Evolutionary conservation across 1,140 invertebrate species (phyloP), one percentile per base, ranked within the genome.

Genomic region (Piezodorus guildinii): DNA sequence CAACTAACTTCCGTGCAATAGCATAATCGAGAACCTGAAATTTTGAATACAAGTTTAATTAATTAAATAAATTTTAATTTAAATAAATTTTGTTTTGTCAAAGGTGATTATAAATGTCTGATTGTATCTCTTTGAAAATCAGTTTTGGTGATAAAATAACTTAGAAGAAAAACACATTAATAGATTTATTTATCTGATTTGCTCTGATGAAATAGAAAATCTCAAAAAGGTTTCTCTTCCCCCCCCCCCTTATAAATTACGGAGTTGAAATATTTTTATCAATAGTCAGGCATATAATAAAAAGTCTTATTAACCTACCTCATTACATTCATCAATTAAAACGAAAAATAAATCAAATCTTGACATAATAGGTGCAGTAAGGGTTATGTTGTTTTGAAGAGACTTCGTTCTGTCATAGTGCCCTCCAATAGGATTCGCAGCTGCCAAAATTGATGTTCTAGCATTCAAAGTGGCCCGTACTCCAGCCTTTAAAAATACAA

Each of bases 261-360:
- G n/a, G n/a, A n/a, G n/a, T n/a, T n/a, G n/a, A n/a, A n/a, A n/a
- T n/a, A n/a, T n/a, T n/a, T n/a, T n/a, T n/a, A n/a, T n/a, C n/a
- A n/a, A n/a, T n/a, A n/a, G n/a, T n/a, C n/a, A n/a, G n/a, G n/a
- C n/a, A n/a, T n/a, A n/a, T n/a, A n/a, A n/a, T n/a, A n/a, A n/a
- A n/a, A n/a, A n/a, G n/a, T n/a, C n/a, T n/a, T n/a, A n/a, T n/a
- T n/a, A n/a, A 62, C 45, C 73, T 69, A 93, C 85, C 77, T 96
- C 92, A 74, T 94, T 96, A 70, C 90, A 91, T 73, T 97, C 93
- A 75, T 97, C 94, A 5, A 98, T 88, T 0, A 99, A 78, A 70
- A 99, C 94, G 76, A 99, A 99, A 77, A 99, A 99, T 0, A 99
- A 77, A 79, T 99, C 97, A 75, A 99, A 99, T 72, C 97, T 81